Percentiles rank a stretch among this genome's conserved stretches.
Evolutionary conservation across 2,113 vertebrate species (phyloP).

Genomic region (Miniopterus natalensis): DNA sequence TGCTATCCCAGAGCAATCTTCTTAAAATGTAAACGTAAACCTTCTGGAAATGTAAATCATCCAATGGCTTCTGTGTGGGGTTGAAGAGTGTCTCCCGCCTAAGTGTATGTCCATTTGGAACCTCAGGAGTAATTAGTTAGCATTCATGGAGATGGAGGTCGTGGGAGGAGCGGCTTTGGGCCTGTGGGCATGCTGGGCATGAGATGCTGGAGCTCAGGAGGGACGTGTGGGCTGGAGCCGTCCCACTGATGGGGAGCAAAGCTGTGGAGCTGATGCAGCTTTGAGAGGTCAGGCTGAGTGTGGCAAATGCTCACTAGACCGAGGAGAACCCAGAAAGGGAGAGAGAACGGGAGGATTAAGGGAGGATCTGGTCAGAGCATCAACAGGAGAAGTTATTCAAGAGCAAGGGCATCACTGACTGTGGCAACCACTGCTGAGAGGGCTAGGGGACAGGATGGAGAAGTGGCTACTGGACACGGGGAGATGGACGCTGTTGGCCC

Average conservation of each 20-base stretch:
- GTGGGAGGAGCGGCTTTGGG: background rate
- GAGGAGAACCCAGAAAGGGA: background rate
- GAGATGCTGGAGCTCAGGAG: background rate
- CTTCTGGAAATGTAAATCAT: background rate
- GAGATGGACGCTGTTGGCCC: background rate
- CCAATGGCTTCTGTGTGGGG: background rate
- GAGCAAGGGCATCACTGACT: background rate
- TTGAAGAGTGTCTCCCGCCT: background rate
- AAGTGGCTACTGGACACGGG: background rate
- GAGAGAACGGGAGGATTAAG: background rate
- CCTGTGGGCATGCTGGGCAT: too few species aligned
- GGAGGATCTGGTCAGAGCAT: background rate
- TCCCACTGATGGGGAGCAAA: background rate
- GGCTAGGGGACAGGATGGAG: accelerated
- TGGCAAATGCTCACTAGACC: background rate
- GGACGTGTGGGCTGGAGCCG: background rate
- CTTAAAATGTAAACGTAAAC: background rate
- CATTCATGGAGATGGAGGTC: background rate
- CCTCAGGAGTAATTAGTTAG: background rate
- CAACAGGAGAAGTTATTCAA: background rate
- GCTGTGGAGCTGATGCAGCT: background rate
- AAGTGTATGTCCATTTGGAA: background rate
- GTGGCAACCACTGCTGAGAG: background rate
- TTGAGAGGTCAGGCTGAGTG: background rate
- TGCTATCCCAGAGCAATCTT: background rate